A percentile compares a stretch with the other conserved stretches of the same genome.
phyloP scores from a whole-genome alignment of 2,888 invertebrate genomes.

The Melinaea menophilus region DNA sequence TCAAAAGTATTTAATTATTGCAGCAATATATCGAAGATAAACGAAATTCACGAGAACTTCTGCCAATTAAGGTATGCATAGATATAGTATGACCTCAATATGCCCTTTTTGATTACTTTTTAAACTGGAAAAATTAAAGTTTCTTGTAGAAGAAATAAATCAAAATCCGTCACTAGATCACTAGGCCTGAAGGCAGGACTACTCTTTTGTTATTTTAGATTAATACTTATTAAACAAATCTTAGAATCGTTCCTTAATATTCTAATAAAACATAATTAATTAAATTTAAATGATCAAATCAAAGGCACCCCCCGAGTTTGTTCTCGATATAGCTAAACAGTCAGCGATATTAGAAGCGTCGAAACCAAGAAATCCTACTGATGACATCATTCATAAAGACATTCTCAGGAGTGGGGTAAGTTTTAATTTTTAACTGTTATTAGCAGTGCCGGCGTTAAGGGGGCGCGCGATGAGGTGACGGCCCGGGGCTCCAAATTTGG shows the following conservation, averaged over 20 bases:
- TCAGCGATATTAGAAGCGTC: constrained; percentile 43
- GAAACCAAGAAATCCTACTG: constrained; percentile 34
- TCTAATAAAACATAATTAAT: background rate
- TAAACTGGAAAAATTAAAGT: too few species aligned
- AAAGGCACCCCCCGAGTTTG: constrained; percentile 56
- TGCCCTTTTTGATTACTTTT: background rate
- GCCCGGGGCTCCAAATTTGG: too few species aligned
- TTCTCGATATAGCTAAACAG: constrained; percentile 48
- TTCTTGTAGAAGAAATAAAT: too few species aligned
- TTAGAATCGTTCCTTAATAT: too few species aligned
- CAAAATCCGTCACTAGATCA: too few species aligned
- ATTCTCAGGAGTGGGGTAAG: constrained; percentile 55
- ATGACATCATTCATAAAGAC: constrained; percentile 38
- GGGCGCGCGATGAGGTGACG: too few species aligned
- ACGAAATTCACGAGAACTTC: constrained; percentile 18
- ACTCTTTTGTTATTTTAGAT: too few species aligned
- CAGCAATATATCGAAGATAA: constrained; percentile 24
- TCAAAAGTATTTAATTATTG: constrained; percentile 7
- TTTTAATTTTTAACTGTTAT: background rate
- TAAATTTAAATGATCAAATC: background rate
- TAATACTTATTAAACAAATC: too few species aligned
- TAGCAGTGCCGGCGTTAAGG: too few species aligned
- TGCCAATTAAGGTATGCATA: constrained; percentile 33
- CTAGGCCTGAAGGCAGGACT: too few species aligned
- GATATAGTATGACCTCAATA: constrained; percentile 1